These are phyloP conservation scores for Chrysopilus asiliformis DNA, from an alignment of 2,888 invertebrate genomes.

Conservation along the genomic window DNA sequence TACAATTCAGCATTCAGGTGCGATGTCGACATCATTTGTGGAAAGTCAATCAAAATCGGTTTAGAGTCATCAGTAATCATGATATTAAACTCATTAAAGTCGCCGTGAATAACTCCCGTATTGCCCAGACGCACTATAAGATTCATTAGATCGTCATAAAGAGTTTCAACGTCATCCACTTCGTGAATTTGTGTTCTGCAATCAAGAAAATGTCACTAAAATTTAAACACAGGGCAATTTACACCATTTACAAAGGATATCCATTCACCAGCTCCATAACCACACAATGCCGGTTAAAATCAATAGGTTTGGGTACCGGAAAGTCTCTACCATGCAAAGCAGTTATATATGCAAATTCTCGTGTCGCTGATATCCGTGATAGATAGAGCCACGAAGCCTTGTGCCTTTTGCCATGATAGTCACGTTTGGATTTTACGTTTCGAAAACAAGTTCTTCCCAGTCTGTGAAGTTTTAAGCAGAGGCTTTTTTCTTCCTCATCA, in stretches of 20 bases:
- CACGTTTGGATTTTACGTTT: slow-evolving; percentile 88
- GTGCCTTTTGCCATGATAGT: slow-evolving; percentile 87
- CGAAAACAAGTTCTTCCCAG: slow-evolving; percentile 93
- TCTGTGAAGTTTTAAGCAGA: slow-evolving; percentile 83
- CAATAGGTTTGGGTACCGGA: slow-evolving; percentile 89
- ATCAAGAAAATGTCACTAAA: no score
- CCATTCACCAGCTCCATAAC: slow-evolving; percentile 88
- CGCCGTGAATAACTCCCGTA: slow-evolving; percentile 95
- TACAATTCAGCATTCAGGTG: slow-evolving; percentile 84
- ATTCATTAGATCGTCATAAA: slow-evolving; percentile 92
- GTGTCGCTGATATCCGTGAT: slow-evolving; percentile 89
- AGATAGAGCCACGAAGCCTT: slow-evolving; percentile 91
- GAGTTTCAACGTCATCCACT: slow-evolving; percentile 51
- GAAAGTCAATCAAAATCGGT: slow-evolving; percentile 90
- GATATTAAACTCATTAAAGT: slow-evolving; percentile 98
- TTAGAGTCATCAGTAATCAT: slow-evolving; percentile 71
- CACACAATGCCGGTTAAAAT: slow-evolving; percentile 90
- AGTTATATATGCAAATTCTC: slow-evolving; percentile 97
- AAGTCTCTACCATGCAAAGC: slow-evolving; percentile 81
- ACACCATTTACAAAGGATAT: slow-evolving; percentile 54
- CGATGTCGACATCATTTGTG: slow-evolving; percentile 95
- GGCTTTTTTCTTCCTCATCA: slow-evolving; percentile 60
- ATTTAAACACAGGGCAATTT: background rate
- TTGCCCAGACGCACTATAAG: slow-evolving; percentile 81
- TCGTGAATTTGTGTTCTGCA: slow-evolving; percentile 50